phyloP scores from a whole-genome alignment of 1,140 invertebrate species.

The Ganaspis sp. region DNA sequence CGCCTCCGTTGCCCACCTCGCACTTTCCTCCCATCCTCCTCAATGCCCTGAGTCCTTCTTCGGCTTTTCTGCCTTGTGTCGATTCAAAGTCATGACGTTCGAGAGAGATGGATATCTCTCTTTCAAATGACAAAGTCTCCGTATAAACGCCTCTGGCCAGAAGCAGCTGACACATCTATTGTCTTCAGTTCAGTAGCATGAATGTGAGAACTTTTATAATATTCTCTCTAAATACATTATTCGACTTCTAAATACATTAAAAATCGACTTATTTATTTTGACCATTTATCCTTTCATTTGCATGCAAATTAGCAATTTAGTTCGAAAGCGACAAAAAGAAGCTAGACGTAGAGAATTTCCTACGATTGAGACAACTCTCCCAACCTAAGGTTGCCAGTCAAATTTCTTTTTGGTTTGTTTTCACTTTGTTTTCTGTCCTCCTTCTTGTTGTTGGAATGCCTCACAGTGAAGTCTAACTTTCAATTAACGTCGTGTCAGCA shows the following conservation, averaged over 20 bases:
- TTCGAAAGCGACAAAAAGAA: neutral
- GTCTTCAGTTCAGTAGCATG: constrained; percentile 1
- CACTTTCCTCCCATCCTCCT: constrained; percentile 38
- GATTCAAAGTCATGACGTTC: neutral
- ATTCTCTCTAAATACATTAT: too few species aligned
- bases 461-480: constrained; percentile 53
- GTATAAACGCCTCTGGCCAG: constrained; percentile 33
- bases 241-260: too few species aligned
- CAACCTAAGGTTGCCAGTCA: neutral
- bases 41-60: neutral
- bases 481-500: constrained; percentile 71
- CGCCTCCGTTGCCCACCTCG: constrained; percentile 26
- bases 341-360: too few species aligned
- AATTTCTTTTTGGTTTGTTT: neutral
- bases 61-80: constrained; percentile 27
- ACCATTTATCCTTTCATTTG: too few species aligned
- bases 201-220: too few species aligned
- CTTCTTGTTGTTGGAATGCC: neutral
- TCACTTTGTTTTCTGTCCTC: neutral
- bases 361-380: neutral
- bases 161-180: constrained; percentile 26
- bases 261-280: too few species aligned
- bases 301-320: too few species aligned
- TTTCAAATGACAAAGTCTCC: constrained; percentile 40
- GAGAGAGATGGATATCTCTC: constrained; percentile 29